These are phyloP conservation scores for Xenus cinereus DNA, from an alignment of 2,113 vertebrate genomes.

Conservation along the genomic window DNA sequence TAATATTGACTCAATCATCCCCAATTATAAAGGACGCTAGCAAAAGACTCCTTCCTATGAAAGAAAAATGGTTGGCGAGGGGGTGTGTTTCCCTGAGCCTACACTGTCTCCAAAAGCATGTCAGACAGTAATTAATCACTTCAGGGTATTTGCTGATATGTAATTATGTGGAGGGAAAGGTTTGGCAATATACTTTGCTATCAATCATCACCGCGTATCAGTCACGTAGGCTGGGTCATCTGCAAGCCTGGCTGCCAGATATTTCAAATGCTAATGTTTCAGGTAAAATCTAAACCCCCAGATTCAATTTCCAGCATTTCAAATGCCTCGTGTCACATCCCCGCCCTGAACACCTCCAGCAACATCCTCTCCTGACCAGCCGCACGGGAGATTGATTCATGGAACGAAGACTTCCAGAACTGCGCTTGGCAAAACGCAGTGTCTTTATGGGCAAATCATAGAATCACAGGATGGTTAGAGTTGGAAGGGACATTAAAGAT, in stretches of 20 bases:
- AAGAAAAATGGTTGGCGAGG: neutral
- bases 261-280: neutral
- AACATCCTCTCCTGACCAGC: neutral
- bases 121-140: neutral
- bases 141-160: neutral
- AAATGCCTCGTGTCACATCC: neutral
- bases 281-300: neutral
- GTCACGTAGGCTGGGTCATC: neutral
- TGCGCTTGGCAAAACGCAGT: neutral
- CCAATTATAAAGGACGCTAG: neutral
- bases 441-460: neutral
- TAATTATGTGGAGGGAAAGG: neutral
- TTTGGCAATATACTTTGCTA: neutral
- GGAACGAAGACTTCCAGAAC: neutral
- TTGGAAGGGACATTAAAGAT: too few relatives aligned
- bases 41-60: neutral
- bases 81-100: neutral
- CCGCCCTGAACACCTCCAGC: neutral
- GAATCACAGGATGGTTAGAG: too few relatives aligned
- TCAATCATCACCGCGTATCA: neutral
- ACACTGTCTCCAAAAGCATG: neutral
- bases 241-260: neutral
- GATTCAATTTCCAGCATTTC: neutral
- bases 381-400: neutral
- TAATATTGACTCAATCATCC: neutral